Conservation (phyloP, 2,113 vertebrate genomes). For the Xiphophorus maculatus region DNA sequence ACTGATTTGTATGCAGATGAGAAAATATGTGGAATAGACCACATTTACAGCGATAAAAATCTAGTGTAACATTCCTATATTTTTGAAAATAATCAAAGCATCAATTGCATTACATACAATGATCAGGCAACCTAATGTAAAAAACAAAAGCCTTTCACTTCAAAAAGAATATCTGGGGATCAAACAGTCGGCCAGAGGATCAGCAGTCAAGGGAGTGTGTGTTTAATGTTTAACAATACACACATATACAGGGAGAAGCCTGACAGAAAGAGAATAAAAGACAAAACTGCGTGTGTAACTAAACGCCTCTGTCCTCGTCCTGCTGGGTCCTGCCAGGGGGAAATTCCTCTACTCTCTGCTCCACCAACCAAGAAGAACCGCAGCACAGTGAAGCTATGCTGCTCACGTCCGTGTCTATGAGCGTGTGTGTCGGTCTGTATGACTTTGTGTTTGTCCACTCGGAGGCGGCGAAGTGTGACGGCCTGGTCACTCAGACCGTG, state of each 20-base stretch:
- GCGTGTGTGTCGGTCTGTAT: constrained; percentile 10
- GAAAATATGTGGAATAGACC: not conserved
- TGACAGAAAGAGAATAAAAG: constrained; percentile 62
- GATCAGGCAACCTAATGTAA: not conserved
- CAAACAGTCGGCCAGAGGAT: constrained; percentile 24
- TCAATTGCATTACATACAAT: constrained; percentile 7
- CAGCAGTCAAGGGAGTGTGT: constrained; percentile 25
- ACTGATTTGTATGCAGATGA: not conserved
- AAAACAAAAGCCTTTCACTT: not conserved
- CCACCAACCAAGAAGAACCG: constrained; percentile 66
- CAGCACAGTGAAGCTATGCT: constrained; percentile 46
- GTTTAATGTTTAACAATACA: constrained; percentile 13
- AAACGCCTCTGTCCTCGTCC: constrained; percentile 53
- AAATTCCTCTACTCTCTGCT: constrained; percentile 69
- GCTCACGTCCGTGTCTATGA: constrained; percentile 5
- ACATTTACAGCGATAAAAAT: not conserved
- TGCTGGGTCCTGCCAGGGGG: constrained; percentile 51
- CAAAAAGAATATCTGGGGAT: not conserved
- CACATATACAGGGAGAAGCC: constrained; percentile 12
- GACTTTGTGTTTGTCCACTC: constrained; percentile 53
- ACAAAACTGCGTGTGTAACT: constrained; percentile 61
- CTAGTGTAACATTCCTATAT: not conserved
- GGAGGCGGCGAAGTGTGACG: constrained; percentile 63
- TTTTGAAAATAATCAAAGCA: not conserved
- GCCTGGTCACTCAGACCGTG: constrained; percentile 63